phyloP scores from a whole-genome alignment of 2,113 vertebrate genomes.

The Podarcis cretensis region DNA sequence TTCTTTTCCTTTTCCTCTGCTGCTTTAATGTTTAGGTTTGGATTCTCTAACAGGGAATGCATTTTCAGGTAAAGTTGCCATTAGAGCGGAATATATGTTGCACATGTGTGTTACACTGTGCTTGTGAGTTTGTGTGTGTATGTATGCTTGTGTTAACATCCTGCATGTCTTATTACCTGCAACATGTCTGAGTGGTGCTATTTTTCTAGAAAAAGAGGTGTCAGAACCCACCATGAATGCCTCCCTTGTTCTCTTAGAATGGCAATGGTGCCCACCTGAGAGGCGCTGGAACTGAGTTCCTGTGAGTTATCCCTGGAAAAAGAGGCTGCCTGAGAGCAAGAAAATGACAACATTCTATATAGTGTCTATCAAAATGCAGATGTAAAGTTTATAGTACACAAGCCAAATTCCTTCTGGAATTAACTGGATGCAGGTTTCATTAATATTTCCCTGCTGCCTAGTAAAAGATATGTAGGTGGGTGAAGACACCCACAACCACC shows the following conservation, averaged over 20 bases:
- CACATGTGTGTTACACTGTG: conserved; percentile 34
- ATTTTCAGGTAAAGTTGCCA: conserved; percentile 73
- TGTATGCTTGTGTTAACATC: background rate
- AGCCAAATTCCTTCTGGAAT: background rate
- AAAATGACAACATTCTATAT: background rate
- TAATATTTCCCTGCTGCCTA: background rate
- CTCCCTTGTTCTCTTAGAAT: too few relatives aligned
- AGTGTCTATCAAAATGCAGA: background rate
- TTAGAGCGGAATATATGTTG: conserved; percentile 59
- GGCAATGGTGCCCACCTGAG: too few relatives aligned
- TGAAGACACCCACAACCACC: too few relatives aligned
- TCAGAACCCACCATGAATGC: too few relatives aligned
- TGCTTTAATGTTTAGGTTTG: conserved; percentile 75
- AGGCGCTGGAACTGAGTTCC: too few relatives aligned
- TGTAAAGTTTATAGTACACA: conserved; percentile 11
- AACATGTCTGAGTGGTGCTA: too few relatives aligned
- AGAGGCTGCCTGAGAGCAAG: background rate
- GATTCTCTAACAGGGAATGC: conserved; percentile 77
- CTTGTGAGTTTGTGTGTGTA: conserved; percentile 18
- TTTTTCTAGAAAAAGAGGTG: too few relatives aligned
- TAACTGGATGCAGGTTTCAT: background rate
- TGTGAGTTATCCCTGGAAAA: too few relatives aligned
- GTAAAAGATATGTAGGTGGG: background rate
- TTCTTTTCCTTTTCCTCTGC: conserved; percentile 38
- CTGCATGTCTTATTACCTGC: too few relatives aligned